Percentiles rank a stretch among this genome's conserved stretches.
phyloP scores from a whole-genome alignment of 2,888 invertebrate genomes.

The Mechanitis mazaeus region DNA sequence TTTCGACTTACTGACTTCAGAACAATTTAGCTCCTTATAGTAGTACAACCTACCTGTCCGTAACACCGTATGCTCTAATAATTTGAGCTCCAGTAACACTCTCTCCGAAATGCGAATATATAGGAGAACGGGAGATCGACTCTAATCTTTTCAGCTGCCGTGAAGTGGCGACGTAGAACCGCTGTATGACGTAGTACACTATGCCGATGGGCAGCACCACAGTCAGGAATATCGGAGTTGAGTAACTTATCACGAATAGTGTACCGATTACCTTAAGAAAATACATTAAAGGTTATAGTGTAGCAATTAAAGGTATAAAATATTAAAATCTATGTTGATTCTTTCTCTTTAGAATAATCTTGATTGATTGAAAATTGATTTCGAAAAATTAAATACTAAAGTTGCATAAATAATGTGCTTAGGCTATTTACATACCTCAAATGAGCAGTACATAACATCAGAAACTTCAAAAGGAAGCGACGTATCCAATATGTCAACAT shows the following conservation, averaged over 20 bases:
- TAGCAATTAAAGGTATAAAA: too few species aligned
- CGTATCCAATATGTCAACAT: conserved; percentile 83
- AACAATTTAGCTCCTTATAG: too few species aligned
- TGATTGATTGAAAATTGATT: too few species aligned
- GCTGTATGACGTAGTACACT: conserved; percentile 91
- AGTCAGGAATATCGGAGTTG: conserved; percentile 88
- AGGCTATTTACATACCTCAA: conserved; percentile 76
- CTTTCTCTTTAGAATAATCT: too few species aligned
- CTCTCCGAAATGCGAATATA: conserved; percentile 98
- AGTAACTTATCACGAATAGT: conserved; percentile 89
- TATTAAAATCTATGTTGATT: too few species aligned
- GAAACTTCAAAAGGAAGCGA: conserved; percentile 80
- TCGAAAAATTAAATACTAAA: too few species aligned
- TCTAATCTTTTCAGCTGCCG: conserved; percentile 95
- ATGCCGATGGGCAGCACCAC: conserved; percentile 88
- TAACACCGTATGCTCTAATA: conserved; percentile 90
- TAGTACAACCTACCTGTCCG: conserved; percentile 65
- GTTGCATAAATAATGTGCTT: too few species aligned
- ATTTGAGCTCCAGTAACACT: conserved; percentile 91
- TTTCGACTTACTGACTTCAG: too few species aligned
- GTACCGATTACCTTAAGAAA: conserved; percentile 85
- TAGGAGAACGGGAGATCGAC: conserved; percentile 95
- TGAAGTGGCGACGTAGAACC: conserved; percentile 96
- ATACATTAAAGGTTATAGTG: background rate
- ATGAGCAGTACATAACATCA: conserved; percentile 82